These are phyloP conservation scores for Cassiopea andromeda DNA, from an alignment of 30 jellyfish, hydroid and myxozoan genomes.

Conservation along the genomic window DNA sequence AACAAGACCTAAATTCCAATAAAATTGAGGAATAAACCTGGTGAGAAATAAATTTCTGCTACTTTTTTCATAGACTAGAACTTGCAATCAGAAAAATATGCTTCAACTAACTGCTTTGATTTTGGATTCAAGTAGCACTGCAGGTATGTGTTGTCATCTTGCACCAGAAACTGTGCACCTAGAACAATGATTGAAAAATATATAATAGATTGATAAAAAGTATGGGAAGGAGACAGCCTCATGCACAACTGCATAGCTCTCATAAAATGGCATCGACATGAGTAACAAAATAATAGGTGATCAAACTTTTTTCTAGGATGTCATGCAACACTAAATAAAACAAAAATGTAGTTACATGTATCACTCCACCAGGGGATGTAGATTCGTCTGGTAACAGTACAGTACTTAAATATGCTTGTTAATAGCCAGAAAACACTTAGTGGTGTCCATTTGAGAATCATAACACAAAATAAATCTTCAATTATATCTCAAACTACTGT, in stretches of 20 bases:
- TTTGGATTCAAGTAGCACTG: constrained; percentile 15
- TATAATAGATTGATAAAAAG: neutral
- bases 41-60: no score
- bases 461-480: neutral
- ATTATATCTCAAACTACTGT: neutral
- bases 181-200: neutral
- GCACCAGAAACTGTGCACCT: constrained; percentile 8
- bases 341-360: neutral
- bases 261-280: neutral
- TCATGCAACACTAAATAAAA: no score
- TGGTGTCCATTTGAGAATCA: no score
- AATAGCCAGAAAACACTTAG: no score
- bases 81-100: neutral
- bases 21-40: neutral
- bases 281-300: neutral
- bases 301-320: neutral
- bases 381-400: no score
- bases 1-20: neutral
- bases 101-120: neutral
- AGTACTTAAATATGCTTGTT: no score
- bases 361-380: no score
- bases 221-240: neutral
- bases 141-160: neutral
- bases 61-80: no score
- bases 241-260: no score